Base-by-base conservation (phyloP, 2,113 vertebrate genomes). In the Nyctibius bracteatus region DNA sequence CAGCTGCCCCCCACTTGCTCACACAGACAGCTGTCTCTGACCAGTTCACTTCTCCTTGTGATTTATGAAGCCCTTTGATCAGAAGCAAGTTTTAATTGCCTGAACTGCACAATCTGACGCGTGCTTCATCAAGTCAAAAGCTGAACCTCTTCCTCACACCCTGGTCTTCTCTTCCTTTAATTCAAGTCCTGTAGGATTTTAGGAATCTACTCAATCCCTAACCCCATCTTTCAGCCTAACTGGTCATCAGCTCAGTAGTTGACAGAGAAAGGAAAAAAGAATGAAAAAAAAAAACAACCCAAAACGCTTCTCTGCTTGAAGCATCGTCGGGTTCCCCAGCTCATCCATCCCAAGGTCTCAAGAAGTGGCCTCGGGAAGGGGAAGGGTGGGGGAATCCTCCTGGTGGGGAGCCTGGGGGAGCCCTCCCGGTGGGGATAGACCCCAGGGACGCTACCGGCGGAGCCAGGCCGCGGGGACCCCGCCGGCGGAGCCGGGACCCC, bases 21-120 rank as follows among this genome's bases (percentile, higher is more conserved):
- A 51, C 59, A 8, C 80, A 88, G 94, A 92, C 96, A 96, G 73
- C 92, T 92, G 75, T 86, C 92, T 95, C 83, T 92, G 83, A 66
- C 72, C 65, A 10, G 27, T 67, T 85, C 81, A 59, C 58, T 92
- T 93, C 88, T 94, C 51, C 74, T 57, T 43, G 81, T 96, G 93
- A 97, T 96, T 97, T 97, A 95, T 94, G 84, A 57, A 92, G 84
- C 71, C 88, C 91, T 97, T 96, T 97, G 97, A 97, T 96, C 82
- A 96, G 86, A 94, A 96, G 55, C 12, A 9, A 93, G 39, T 93
- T 96, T 97, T 95, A 96, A 94, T 96, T 92, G 94, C 90, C 77
- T 92, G 77, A 96, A 84, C 94, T 59, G 86, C 73, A 93, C 90
- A 94, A 94, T 88, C 82, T 92, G 92, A 93, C 96, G 91, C 18